These are phyloP conservation scores for Eumerus sabulonum DNA, from an alignment of 2,888 invertebrate genomes.

Conservation along the genomic window DNA sequence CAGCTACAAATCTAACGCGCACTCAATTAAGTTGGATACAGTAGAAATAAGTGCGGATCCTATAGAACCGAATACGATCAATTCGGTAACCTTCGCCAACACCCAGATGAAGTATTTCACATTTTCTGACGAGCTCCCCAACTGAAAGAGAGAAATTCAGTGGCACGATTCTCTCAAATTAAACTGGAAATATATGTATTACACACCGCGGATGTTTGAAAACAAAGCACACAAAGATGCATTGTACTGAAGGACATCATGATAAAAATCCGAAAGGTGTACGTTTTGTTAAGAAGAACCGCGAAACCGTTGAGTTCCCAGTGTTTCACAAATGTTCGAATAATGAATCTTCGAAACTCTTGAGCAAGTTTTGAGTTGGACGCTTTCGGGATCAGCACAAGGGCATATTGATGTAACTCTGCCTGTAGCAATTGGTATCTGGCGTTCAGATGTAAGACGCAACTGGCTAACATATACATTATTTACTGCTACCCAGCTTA, in stretches of 20 bases:
- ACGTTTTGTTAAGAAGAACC: background rate
- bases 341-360: background rate
- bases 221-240: conserved; percentile 71
- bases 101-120: conserved; percentile 69
- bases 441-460: background rate
- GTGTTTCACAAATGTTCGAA: background rate
- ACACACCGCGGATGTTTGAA: conserved; percentile 74
- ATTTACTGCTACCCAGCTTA: background rate
- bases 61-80: conserved; percentile 70
- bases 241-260: background rate
- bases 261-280: background rate
- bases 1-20: too few relatives aligned
- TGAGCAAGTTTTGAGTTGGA: background rate
- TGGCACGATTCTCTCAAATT: background rate
- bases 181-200: background rate
- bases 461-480: background rate
- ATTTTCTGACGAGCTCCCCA: conserved; percentile 52
- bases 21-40: conserved; percentile 32
- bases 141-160: background rate
- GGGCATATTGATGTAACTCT: background rate
- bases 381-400: background rate
- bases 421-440: background rate
- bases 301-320: background rate
- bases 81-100: conserved; percentile 68
- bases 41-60: conserved; percentile 70